Percentiles rank a stretch among this genome's conserved stretches.
phyloP scores from a whole-genome alignment of 2,113 vertebrate species.

The Cacatua alba region DNA sequence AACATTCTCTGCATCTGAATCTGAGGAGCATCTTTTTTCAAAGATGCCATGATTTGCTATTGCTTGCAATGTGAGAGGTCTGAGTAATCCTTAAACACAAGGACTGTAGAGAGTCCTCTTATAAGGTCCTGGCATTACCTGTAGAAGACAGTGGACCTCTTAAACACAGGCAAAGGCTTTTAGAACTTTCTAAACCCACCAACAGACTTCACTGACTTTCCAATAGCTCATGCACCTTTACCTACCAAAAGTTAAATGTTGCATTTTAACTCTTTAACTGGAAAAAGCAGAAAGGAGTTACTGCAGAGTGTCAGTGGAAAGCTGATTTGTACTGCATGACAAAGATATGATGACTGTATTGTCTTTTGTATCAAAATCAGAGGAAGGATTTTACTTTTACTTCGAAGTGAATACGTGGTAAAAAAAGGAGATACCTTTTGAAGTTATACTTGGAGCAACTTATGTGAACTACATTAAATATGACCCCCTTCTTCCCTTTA shows the following conservation, averaged over 20 bases:
- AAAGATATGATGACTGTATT: background rate
- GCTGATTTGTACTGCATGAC: background rate
- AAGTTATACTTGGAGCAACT: background rate
- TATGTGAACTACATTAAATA: background rate
- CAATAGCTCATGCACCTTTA: background rate
- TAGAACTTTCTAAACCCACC: background rate
- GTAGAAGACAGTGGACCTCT: rapidly evolving
- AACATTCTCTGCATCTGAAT: background rate
- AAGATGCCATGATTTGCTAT: background rate
- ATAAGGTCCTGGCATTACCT: background rate
- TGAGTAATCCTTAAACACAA: background rate
- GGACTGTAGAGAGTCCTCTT: background rate
- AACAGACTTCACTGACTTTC: background rate
- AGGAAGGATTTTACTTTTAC: background rate
- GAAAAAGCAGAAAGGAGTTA: background rate
- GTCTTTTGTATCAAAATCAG: background rate
- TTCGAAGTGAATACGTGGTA: background rate
- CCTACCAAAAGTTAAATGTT: background rate
- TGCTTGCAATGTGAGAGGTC: background rate
- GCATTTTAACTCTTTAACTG: background rate
- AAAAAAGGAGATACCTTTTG: background rate
- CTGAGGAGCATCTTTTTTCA: background rate
- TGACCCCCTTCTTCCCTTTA: background rate
- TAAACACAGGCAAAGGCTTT: background rate
- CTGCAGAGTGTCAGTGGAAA: background rate